Base-by-base conservation (phyloP, 1,140 invertebrate species). In the Bombus cullumanus region DNA sequence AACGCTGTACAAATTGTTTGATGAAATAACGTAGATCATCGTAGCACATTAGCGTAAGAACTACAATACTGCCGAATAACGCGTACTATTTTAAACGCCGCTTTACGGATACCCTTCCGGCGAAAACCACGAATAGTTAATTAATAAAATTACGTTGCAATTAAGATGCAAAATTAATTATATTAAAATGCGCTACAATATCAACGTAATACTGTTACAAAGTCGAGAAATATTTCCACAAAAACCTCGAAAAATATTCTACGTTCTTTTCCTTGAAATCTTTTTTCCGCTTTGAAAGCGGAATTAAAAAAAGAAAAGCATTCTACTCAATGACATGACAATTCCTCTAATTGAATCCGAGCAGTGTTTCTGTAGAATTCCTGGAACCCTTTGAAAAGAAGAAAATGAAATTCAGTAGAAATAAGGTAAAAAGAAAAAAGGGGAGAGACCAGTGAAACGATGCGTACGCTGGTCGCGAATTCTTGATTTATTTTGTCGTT, bases 401-500 rank as follows among this genome's bases (percentile, higher is more conserved):
- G 64, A 57, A 83, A 31, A 68, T 69, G 12, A 59, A 83, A 83
- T 83, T n/a, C 62, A 28, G 25, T 18, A 25, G 6, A 73, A 77
- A 57, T 47, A 68, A 41, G 15, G 5, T 5, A 18, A n/a, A 41
- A 15, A 28, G 12, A 22, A 10, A 22, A 37, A 3, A n/a, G 12
- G 6, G 18, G 0, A 6, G n/a, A 28, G 6, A 12, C 25, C 25
- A 22, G 47, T 53, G 59, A 53, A 34, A 59, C 25, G 37, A 25
- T 28, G 8, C 34, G 47, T 22, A 22, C 31, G 12, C n/a, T 47
- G 37, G 43, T 72, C 68, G 43, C 31, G 68, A 85, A 80, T 80
- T 85, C 68, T 80, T 80, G 72, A 85, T 80, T 80, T 72, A 85
- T 80, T 83, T 75, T 39, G 64, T 53, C 73, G 62, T 37, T 31